A percentile compares a stretch with the other conserved stretches of the same genome.
Conservation (phyloP, 2,797 vertebrate species). For the Sphenopsis melanotis region DNA sequence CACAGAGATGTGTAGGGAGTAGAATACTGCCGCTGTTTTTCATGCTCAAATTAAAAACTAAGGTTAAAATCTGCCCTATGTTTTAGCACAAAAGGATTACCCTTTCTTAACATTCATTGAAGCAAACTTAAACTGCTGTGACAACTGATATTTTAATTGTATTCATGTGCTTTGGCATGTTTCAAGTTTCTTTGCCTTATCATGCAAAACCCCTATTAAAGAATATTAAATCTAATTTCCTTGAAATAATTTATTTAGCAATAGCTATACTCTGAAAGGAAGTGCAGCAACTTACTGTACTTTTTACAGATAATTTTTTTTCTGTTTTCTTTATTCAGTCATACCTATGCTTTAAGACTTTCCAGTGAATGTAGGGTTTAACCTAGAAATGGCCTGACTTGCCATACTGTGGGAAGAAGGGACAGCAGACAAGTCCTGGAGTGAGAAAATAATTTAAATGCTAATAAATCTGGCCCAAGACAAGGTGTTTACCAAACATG, state of each 20-base stretch:
- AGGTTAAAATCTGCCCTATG: background rate
- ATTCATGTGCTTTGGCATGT: background rate
- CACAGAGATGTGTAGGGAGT: background rate
- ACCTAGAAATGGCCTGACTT: background rate
- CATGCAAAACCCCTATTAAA: background rate
- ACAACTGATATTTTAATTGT: background rate
- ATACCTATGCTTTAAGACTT: background rate
- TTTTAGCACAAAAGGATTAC: background rate
- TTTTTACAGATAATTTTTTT: background rate
- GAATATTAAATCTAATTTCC: background rate
- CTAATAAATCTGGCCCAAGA: conserved; percentile 47
- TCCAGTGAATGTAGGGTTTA: background rate
- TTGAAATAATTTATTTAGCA: background rate
- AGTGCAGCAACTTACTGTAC: background rate
- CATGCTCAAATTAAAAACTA: background rate
- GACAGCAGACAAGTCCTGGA: background rate
- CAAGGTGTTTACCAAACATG: conserved; percentile 53
- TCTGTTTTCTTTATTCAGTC: background rate
- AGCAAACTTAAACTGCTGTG: background rate
- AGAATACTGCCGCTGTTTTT: background rate
- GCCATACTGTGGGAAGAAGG: background rate
- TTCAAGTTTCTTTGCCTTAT: background rate
- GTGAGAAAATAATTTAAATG: conserved; percentile 65
- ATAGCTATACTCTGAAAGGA: background rate
- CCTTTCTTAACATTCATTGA: background rate